Evolutionary conservation across 2,113 vertebrate genomes (phyloP).

Genomic region (Lamprologus ornatipinnis): DNA sequence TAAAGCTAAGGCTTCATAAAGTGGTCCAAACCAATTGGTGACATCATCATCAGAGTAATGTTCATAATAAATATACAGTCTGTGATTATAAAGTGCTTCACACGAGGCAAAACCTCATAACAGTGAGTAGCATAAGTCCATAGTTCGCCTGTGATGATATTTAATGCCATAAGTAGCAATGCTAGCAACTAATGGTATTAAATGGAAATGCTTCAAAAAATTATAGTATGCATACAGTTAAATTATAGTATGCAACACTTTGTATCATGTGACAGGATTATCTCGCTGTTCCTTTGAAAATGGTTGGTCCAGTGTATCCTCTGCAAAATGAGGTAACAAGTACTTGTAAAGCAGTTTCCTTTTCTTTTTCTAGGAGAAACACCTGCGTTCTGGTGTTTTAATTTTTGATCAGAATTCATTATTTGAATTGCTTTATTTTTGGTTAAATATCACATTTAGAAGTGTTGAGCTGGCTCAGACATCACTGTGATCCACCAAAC

Average conservation of each 20-base stretch:
- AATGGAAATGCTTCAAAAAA: neutral
- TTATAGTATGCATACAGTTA: neutral
- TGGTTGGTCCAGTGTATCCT: neutral
- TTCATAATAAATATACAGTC: accelerated
- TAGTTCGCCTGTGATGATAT: neutral
- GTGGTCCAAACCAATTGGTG: neutral
- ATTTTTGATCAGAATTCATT: neutral
- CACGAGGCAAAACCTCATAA: neutral
- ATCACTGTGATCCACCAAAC: neutral
- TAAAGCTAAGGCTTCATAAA: neutral
- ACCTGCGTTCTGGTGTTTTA: neutral
- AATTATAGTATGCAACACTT: neutral
- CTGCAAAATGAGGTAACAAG: neutral
- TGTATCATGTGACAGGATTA: neutral
- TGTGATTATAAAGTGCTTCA: neutral
- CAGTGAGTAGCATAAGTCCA: neutral
- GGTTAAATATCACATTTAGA: neutral
- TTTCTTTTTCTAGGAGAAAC: neutral
- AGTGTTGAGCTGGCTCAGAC: neutral
- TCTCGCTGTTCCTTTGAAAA: neutral
- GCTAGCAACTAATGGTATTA: neutral
- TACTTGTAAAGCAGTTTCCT: neutral
- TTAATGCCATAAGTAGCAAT: neutral
- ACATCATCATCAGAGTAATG: accelerated
- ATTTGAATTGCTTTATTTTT: neutral